Conservation (phyloP, 2,797 vertebrate species). For the Lagodon rhomboides region DNA sequence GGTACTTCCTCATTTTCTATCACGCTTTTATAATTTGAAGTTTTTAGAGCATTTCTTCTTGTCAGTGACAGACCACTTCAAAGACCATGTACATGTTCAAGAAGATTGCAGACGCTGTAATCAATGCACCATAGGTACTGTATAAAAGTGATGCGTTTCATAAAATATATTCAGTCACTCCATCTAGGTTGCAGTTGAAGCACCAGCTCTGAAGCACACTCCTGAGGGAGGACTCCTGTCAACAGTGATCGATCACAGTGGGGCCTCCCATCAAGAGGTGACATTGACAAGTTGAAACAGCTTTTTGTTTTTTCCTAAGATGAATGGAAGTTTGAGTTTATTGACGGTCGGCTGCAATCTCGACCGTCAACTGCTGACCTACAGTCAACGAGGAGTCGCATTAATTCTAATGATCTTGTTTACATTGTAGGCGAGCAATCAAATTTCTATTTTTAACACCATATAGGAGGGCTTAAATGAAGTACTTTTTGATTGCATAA, state of each 20-base stretch:
- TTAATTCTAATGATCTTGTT: background rate
- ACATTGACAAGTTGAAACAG: constrained; percentile 55
- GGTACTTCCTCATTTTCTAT: no score
- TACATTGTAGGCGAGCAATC: background rate
- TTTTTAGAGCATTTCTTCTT: no score
- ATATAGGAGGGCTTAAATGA: background rate
- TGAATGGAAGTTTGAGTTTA: constrained; percentile 7
- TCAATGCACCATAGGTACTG: background rate
- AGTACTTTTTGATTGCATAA: background rate
- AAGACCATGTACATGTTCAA: constrained; percentile 13
- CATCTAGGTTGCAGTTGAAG: constrained; percentile 12
- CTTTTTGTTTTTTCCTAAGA: constrained; percentile 23
- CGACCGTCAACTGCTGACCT: no score
- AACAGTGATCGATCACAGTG: constrained; percentile 53
- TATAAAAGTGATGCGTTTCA: constrained; percentile 2
- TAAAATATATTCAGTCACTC: constrained; percentile 17
- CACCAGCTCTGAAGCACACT: background rate
- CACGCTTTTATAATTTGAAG: no score
- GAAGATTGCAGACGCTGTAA: background rate
- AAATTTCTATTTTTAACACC: background rate
- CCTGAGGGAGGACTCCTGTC: constrained; percentile 41
- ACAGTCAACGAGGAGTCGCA: background rate
- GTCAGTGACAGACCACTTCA: no score
- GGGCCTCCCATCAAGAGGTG: constrained; percentile 45
- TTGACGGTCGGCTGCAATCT: background rate